Percentiles rank a stretch among this genome's conserved stretches.
Conservation (phyloP, 2,888 invertebrate genomes). For the Sinopyrophorus schimmeli region DNA sequence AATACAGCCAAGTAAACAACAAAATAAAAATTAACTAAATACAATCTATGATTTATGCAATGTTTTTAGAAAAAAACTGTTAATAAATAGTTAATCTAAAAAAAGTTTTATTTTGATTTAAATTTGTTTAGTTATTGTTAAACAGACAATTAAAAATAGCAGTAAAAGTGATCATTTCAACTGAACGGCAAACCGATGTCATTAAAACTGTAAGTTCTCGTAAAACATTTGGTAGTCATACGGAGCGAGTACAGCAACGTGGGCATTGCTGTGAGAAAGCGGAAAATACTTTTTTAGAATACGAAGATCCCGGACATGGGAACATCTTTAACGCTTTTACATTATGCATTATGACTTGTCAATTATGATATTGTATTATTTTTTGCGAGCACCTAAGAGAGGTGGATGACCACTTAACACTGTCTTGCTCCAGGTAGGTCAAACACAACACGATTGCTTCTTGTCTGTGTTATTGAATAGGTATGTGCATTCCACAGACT, state of each 20-base stretch:
- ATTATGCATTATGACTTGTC: too few relatives aligned
- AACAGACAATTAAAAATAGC: too few relatives aligned
- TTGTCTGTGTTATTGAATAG: conserved; percentile 18
- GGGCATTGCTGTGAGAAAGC: conserved; percentile 7
- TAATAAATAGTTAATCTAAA: too few relatives aligned
- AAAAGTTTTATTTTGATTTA: too few relatives aligned
- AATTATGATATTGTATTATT: too few relatives aligned
- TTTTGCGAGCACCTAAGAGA: conserved; percentile 7
- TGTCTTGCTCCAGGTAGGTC: conserved; percentile 36
- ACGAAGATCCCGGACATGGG: background rate
- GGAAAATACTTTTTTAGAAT: background rate
- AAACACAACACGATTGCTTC: conserved; percentile 28
- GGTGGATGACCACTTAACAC: conserved; percentile 36
- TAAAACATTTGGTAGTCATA: conserved; percentile 22
- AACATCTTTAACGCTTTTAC: too few relatives aligned
- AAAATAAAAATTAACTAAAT: too few relatives aligned
- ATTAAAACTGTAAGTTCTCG: conserved; percentile 12
- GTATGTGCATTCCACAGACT: conserved; percentile 18
- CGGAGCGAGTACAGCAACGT: conserved; percentile 4
- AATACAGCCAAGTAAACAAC: too few relatives aligned
- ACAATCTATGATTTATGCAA: too few relatives aligned
- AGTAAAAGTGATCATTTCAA: conserved; percentile 17
- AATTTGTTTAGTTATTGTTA: too few relatives aligned
- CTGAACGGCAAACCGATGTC: conserved; percentile 9
- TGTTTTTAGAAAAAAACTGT: too few relatives aligned